Percentiles rank a stretch among this genome's conserved stretches.
Conservation (phyloP, 2,797 vertebrate species). For the Microchirus variegatus region DNA sequence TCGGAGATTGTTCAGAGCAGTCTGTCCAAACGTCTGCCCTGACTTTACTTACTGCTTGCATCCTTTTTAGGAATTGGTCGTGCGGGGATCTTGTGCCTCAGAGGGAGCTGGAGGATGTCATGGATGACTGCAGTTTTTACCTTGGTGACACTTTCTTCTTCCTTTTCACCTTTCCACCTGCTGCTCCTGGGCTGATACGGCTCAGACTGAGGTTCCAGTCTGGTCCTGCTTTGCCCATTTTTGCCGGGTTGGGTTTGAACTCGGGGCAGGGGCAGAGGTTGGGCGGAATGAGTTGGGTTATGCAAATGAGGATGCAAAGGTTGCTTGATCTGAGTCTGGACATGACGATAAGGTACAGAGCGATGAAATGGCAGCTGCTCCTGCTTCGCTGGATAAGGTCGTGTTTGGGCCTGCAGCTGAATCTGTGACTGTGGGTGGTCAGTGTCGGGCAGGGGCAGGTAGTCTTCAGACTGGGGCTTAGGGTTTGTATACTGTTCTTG, state of each 20-base stretch:
- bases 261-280: neutral
- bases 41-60: conserved; percentile 64
- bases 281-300: neutral
- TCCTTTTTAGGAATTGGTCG: conserved; percentile 29
- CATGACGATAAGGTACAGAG: neutral
- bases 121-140: conserved; percentile 26
- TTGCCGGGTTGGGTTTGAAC: conserved; percentile 1
- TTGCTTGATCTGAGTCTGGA: conserved; percentile 1
- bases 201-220: conserved; percentile 10
- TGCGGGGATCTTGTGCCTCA: conserved; percentile 38
- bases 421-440: conserved; percentile 22
- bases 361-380: conserved; percentile 7
- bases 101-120: conserved; percentile 31
- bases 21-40: no score
- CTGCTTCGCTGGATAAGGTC: conserved; percentile 5
- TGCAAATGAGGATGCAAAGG: neutral
- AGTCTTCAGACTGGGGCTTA: neutral
- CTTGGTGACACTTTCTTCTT: neutral
- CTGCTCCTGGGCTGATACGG: conserved; percentile 1
- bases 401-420: conserved; percentile 2
- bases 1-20: no score
- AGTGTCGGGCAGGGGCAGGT: neutral
- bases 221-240: conserved; percentile 14
- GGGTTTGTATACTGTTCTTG: conserved; percentile 7
- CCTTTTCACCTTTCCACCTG: conserved; percentile 1